phyloP scores from a whole-genome alignment of 2,888 invertebrate species.

The Acanthacorydalis orientalis region DNA sequence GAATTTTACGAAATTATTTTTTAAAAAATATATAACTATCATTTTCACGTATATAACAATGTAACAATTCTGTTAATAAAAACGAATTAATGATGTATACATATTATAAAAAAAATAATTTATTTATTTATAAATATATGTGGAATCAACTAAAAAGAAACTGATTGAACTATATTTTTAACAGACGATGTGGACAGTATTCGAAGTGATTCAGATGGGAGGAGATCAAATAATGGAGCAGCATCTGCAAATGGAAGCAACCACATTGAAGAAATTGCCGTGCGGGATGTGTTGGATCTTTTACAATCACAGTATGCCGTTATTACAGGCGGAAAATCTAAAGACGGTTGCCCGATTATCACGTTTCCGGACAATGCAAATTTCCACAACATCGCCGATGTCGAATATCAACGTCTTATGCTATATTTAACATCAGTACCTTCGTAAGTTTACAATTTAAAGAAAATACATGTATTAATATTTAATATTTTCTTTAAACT shows the following conservation, averaged over 20 bases:
- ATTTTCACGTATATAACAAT: too few relatives aligned
- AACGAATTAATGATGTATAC: too few relatives aligned
- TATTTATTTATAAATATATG: too few relatives aligned
- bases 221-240: conserved; percentile 17
- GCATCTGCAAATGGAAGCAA: conserved; percentile 19
- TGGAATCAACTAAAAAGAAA: not conserved
- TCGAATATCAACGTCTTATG: conserved; percentile 81
- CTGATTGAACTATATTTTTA: not conserved
- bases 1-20: too few relatives aligned
- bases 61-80: too few relatives aligned
- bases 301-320: conserved; percentile 79
- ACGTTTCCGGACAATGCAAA: conserved; percentile 90
- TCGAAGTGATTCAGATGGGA: conserved; percentile 17
- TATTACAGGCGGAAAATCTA: conserved; percentile 85
- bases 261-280: conserved; percentile 34
- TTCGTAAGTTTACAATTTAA: conserved; percentile 52
- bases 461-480: not conserved
- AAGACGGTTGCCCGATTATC: conserved; percentile 82
- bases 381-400: conserved; percentile 65
- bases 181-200: conserved; percentile 26
- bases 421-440: conserved; percentile 91
- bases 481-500: not conserved
- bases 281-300: conserved; percentile 70
- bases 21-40: too few relatives aligned
- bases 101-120: too few relatives aligned